phyloP scores from a whole-genome alignment of 2,888 invertebrate genomes.

The Hypomecis atomaria region DNA sequence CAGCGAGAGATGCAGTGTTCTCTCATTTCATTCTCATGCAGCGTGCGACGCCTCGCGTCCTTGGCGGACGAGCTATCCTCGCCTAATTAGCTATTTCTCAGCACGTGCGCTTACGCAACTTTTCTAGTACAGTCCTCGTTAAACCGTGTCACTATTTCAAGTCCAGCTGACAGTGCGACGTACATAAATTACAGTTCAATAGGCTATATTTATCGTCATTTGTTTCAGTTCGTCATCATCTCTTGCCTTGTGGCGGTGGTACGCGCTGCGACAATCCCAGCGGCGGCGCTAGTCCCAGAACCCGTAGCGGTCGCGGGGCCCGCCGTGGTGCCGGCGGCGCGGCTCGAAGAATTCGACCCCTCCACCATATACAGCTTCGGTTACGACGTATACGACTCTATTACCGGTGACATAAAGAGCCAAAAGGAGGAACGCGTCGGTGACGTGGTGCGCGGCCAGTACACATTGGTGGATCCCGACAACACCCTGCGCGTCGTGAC shows the following conservation, averaged over 20 bases:
- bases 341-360: slow-evolving; percentile 78
- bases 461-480: slow-evolving; percentile 70
- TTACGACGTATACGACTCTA: slow-evolving; percentile 70
- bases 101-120: slow-evolving; percentile 70
- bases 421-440: slow-evolving; percentile 79
- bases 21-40: slow-evolving; percentile 65
- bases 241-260: slow-evolving; percentile 67
- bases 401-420: slow-evolving; percentile 75
- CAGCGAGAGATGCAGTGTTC: slow-evolving; percentile 19
- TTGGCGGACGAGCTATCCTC: slow-evolving; percentile 67
- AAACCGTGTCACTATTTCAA: slow-evolving; percentile 81
- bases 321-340: slow-evolving; percentile 43
- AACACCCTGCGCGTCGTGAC: slow-evolving; percentile 72
- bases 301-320: slow-evolving; percentile 57
- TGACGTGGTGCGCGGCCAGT: slow-evolving; percentile 77
- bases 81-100: slow-evolving; percentile 77
- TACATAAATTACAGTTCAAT: slow-evolving; percentile 44
- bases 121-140: slow-evolving; percentile 68
- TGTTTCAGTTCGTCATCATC: slow-evolving; percentile 64
- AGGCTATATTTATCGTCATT: slow-evolving; percentile 30
- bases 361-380: slow-evolving; percentile 83
- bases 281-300: slow-evolving; percentile 55
- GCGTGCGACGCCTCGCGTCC: slow-evolving; percentile 60
- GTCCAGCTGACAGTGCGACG: slow-evolving; percentile 62
- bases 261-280: slow-evolving; percentile 58